These are phyloP conservation scores for Torymus tubicola DNA, from an alignment of 2,888 invertebrate genomes.

Conservation along the genomic window DNA sequence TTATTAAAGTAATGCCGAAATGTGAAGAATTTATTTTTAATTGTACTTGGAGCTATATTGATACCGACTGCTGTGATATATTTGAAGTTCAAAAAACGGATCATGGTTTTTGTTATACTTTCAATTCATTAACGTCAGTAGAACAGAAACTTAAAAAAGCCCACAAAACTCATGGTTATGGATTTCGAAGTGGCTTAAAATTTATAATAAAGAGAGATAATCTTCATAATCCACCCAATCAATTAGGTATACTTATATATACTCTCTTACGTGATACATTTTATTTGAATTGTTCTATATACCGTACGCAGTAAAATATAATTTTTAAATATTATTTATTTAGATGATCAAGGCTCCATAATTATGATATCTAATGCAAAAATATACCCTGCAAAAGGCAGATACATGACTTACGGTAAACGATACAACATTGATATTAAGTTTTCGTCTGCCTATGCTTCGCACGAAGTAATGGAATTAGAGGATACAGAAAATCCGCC, in stretches of 20 bases:
- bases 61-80: slow-evolving; percentile 33
- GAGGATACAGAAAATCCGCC: slow-evolving; percentile 59
- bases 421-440: slow-evolving; percentile 62
- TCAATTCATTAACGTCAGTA: slow-evolving; percentile 42
- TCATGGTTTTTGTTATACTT: slow-evolving; percentile 44
- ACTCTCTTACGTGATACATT: not conserved
- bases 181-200: slow-evolving; percentile 12
- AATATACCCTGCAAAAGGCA: slow-evolving; percentile 61
- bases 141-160: not conserved
- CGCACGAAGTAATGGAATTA: slow-evolving; percentile 56
- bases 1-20: not conserved
- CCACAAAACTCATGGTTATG: not conserved
- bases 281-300: not conserved
- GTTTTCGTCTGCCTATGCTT: slow-evolving; percentile 63
- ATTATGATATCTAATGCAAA: slow-evolving; percentile 64
- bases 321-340: slow-evolving; percentile 3
- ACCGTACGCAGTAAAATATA: not conserved
- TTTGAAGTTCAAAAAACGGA: slow-evolving; percentile 41
- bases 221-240: not conserved
- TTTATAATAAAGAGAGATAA: not conserved
- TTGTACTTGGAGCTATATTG: slow-evolving; percentile 27
- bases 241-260: not conserved
- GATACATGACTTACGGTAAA: slow-evolving; percentile 60
- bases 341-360: slow-evolving; percentile 33
- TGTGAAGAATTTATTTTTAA: slow-evolving; percentile 21